phyloP scores from a whole-genome alignment of 2,888 invertebrate species.

The Melinaea marsaeus region DNA sequence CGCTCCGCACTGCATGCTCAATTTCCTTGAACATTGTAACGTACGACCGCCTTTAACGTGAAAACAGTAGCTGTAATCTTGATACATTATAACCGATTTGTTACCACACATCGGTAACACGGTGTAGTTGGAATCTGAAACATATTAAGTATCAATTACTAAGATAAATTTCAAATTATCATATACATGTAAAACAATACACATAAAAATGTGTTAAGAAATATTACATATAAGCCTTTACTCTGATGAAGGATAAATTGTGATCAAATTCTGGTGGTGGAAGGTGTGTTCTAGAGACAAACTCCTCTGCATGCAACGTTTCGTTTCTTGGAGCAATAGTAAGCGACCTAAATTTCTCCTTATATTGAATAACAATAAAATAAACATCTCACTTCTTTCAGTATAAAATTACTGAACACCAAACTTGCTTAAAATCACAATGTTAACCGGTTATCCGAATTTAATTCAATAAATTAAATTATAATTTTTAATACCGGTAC shows the following conservation, averaged over 20 bases:
- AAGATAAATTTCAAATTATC: background rate
- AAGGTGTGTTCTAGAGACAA: conserved; percentile 27
- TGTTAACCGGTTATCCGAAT: too few relatives aligned
- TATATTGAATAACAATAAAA: conserved; percentile 41
- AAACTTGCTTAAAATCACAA: too few relatives aligned
- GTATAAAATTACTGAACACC: too few relatives aligned
- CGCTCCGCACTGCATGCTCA: conserved; percentile 30
- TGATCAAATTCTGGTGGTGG: conserved; percentile 27
- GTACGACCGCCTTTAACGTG: conserved; percentile 26
- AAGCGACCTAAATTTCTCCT: conserved; percentile 36
- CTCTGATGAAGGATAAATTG: conserved; percentile 28
- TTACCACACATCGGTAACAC: conserved; percentile 21
- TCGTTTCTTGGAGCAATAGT: conserved; percentile 44
- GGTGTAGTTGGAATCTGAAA: conserved; percentile 24
- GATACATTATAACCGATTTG: conserved; percentile 25
- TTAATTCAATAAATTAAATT: too few relatives aligned
- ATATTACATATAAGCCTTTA: conserved; percentile 7
- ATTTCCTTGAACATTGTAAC: conserved; percentile 26
- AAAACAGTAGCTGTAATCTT: conserved; percentile 35
- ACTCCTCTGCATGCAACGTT: conserved; percentile 38
- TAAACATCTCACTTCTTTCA: conserved; percentile 18
- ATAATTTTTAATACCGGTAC: too few relatives aligned
- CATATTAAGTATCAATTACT: background rate
- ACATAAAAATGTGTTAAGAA: background rate
- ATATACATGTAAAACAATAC: too few relatives aligned